Conservation (phyloP, 2,888 invertebrate genomes). For the Agrochola lota region DNA sequence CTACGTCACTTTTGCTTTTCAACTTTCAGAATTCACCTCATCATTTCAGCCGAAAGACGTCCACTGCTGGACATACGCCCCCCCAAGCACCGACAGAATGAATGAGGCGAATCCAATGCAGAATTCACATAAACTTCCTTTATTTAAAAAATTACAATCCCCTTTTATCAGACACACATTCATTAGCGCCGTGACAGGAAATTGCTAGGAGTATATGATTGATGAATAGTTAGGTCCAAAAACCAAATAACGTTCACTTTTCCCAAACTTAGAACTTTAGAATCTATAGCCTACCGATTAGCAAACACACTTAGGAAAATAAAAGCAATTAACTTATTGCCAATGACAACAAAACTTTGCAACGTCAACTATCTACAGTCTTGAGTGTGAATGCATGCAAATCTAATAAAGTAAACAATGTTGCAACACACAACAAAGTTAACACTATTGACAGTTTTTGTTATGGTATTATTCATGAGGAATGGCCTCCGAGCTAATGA, state of each 20-base stretch:
- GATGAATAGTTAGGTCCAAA: neutral
- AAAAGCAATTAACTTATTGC: neutral
- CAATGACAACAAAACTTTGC: neutral
- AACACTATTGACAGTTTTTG: constrained; percentile 84
- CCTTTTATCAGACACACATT: neutral
- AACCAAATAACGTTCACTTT: neutral
- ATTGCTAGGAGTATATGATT: neutral
- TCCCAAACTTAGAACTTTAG: neutral
- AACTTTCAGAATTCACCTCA: constrained; percentile 18
- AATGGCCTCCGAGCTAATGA: constrained; percentile 88
- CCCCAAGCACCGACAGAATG: too few relatives aligned
- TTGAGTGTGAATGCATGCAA: constrained; percentile 17
- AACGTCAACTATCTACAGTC: too few relatives aligned
- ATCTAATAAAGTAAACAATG: constrained; percentile 59
- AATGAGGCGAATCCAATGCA: too few relatives aligned
- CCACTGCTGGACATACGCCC: too few relatives aligned
- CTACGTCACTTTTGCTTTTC: constrained; percentile 54
- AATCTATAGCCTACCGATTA: neutral
- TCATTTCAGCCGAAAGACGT: too few relatives aligned
- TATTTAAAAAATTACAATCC: neutral
- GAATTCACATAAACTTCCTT: neutral
- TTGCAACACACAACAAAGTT: constrained; percentile 70
- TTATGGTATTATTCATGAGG: constrained; percentile 88
- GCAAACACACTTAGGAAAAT: neutral
- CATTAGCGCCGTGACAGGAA: neutral